These are phyloP conservation scores for Timema cristinae DNA, from an alignment of 2,888 invertebrate species.

Conservation along the genomic window DNA sequence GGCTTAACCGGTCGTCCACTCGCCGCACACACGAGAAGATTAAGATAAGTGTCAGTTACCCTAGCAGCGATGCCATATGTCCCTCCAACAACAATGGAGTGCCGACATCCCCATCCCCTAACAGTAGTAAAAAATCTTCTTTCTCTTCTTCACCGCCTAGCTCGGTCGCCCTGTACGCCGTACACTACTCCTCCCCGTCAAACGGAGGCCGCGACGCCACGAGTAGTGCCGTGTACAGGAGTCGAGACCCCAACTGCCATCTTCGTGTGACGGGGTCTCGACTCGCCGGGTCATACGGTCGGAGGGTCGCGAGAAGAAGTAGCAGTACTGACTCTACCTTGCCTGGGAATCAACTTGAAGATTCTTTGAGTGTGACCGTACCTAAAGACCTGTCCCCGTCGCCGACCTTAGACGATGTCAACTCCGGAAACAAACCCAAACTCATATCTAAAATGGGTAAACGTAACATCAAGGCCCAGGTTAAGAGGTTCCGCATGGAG, in stretches of 20 bases:
- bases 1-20: conserved; percentile 45
- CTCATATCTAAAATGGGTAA: conserved; percentile 71
- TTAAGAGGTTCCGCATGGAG: conserved; percentile 89
- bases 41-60: conserved; percentile 81
- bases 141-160: conserved; percentile 24
- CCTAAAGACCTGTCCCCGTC: conserved; percentile 38
- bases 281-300: conserved; percentile 49
- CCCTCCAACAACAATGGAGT: conserved; percentile 27
- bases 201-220: conserved; percentile 16
- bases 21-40: conserved; percentile 69
- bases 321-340: conserved; percentile 46
- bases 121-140: conserved; percentile 29
- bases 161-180: conserved; percentile 19
- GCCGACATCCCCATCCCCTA: conserved; percentile 30
- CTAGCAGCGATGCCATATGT: conserved; percentile 40
- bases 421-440: conserved; percentile 41
- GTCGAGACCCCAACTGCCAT: conserved; percentile 24
- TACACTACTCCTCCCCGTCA: conserved; percentile 11
- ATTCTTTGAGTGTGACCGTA: conserved; percentile 1
- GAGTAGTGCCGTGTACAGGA: not conserved
- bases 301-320: conserved; percentile 43
- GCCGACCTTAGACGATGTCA: conserved; percentile 38
- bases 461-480: conserved; percentile 81
- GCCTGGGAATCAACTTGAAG: conserved; percentile 14
- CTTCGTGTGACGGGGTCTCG: conserved; percentile 41